A percentile compares a stretch with the other conserved stretches of the same genome.
phyloP scores from a whole-genome alignment of 2,113 vertebrate genomes.

The Halcyon senegalensis region DNA sequence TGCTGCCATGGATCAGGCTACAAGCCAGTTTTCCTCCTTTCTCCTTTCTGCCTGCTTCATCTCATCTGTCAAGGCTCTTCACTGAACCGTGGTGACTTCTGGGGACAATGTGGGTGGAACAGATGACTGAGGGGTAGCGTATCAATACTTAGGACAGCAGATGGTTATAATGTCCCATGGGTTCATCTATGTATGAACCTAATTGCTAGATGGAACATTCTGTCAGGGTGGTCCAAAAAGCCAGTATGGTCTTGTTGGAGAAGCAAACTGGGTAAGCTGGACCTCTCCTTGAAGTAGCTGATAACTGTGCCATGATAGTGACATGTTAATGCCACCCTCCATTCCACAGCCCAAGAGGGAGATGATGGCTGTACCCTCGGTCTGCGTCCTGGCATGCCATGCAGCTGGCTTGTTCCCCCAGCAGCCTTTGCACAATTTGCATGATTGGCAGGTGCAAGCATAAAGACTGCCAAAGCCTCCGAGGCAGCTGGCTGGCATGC shows the following conservation, averaged over 20 bases:
- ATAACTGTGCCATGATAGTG: not conserved
- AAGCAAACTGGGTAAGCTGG: not conserved
- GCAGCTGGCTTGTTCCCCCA: conserved; percentile 19
- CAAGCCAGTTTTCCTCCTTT: conserved; percentile 4
- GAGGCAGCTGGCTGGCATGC: conserved; percentile 62
- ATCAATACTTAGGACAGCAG: conserved; percentile 48
- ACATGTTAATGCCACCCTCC: not conserved
- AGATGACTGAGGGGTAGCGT: conserved; percentile 32
- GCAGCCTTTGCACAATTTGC: conserved; percentile 34
- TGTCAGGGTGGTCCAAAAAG: conserved; percentile 22
- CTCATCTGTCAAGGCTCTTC: conserved; percentile 31
- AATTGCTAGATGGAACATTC: not conserved
- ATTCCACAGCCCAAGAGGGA: not conserved
- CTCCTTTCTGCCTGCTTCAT: conserved; percentile 15
- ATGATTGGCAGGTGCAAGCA: conserved; percentile 54
- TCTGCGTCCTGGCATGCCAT: conserved; percentile 41
- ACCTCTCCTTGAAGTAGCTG: not conserved
- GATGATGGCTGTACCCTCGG: not conserved
- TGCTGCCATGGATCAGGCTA: not conserved
- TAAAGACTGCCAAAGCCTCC: conserved; percentile 16
- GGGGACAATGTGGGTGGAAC: conserved; percentile 5
- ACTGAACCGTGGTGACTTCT: conserved; percentile 5
- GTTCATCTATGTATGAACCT: not conserved
- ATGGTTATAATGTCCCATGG: conserved; percentile 24
- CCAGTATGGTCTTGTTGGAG: not conserved